Evolutionary conservation across 2,113 vertebrate genomes (phyloP).

Genomic region (Ivindomyrus marchei): DNA sequence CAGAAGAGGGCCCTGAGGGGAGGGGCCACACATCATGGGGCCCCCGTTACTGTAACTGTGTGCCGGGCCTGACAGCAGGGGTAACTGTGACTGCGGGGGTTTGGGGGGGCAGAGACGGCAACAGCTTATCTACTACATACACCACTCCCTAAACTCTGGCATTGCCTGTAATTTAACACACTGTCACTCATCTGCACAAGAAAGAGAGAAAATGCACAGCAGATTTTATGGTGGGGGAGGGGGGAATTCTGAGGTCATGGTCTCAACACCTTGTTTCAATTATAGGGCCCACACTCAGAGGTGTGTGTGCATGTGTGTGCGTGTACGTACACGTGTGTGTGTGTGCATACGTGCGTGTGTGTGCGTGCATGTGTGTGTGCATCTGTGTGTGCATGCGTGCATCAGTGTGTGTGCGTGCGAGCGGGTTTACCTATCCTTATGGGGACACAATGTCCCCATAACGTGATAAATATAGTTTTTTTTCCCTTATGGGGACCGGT

Average conservation of each 20-base stretch:
- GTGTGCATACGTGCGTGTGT: slow-evolving; percentile 25
- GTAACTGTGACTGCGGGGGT: background rate
- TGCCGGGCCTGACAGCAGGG: background rate
- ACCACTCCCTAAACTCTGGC: background rate
- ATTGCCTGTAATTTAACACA: background rate
- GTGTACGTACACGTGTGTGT: background rate
- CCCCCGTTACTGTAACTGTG: background rate
- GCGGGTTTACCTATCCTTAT: too few relatives aligned
- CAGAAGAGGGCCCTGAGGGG: background rate
- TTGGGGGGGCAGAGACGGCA: background rate
- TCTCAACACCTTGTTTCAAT: slow-evolving; percentile 66
- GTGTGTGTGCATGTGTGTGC: slow-evolving; percentile 27
- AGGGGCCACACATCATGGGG: background rate
- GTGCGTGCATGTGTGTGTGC: slow-evolving; percentile 1
- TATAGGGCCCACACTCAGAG: slow-evolving; percentile 49
- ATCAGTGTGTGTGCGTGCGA: too few relatives aligned
- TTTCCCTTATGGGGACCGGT: too few relatives aligned
- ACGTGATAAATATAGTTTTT: too few relatives aligned
- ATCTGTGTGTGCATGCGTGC: background rate
- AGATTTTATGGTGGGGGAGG: background rate
- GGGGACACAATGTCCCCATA: too few relatives aligned
- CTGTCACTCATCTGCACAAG: background rate
- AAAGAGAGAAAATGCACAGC: background rate
- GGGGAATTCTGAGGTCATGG: slow-evolving; percentile 58
- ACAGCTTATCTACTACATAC: background rate